Conservation (phyloP, 1,140 invertebrate species). For the Drosophila paulistorum region DNA sequence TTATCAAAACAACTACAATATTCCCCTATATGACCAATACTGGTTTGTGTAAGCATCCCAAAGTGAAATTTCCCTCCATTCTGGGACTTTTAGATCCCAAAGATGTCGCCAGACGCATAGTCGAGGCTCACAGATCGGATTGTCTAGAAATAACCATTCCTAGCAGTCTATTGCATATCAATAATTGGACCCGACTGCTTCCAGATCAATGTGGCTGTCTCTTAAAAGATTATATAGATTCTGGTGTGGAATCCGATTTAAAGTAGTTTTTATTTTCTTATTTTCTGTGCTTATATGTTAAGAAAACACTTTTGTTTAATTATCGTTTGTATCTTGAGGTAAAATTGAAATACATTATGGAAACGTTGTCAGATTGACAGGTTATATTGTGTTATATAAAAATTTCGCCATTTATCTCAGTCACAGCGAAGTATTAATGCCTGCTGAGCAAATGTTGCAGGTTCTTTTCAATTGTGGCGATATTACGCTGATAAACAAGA, state of each 20-base stretch:
- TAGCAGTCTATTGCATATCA: constrained; percentile 78
- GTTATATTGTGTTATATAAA: background rate
- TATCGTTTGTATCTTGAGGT: background rate
- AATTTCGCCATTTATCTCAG: no score
- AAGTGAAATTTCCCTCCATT: constrained; percentile 88
- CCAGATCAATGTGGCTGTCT: constrained; percentile 82
- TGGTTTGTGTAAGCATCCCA: constrained; percentile 91
- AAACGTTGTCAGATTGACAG: background rate
- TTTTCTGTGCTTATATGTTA: background rate
- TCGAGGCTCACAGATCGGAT: constrained; percentile 86
- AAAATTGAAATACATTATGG: background rate
- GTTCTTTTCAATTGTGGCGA: no score
- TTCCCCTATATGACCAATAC: constrained; percentile 94
- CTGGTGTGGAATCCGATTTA: constrained; percentile 84
- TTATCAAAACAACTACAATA: constrained; percentile 90
- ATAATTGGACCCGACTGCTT: constrained; percentile 81
- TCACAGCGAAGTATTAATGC: no score
- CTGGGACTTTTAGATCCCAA: constrained; percentile 87
- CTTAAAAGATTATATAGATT: constrained; percentile 84
- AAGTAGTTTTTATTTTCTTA: constrained; percentile 31
- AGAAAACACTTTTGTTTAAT: background rate
- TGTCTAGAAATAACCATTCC: constrained; percentile 85
- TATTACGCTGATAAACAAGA: no score
- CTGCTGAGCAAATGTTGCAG: no score
- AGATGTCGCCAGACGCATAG: constrained; percentile 87